Conservation (phyloP, 1,140 invertebrate genomes). For the Elysia chlorotica region DNA sequence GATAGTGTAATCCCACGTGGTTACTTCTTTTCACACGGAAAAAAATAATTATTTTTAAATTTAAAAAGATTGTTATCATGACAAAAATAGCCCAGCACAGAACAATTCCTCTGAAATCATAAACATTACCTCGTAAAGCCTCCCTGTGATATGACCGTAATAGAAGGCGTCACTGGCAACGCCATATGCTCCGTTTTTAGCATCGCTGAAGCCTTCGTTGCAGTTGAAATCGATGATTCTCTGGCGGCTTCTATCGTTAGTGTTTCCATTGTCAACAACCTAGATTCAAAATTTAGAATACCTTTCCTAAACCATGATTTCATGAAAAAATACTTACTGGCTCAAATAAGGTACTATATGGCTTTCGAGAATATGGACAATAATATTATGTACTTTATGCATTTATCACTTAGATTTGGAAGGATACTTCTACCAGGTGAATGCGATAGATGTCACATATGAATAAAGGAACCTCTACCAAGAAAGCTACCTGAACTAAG, state of each 20-base stretch:
- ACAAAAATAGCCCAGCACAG: background rate
- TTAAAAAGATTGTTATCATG: background rate
- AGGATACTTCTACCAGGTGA: too few relatives aligned
- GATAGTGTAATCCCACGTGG: too few relatives aligned
- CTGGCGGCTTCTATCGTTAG: background rate
- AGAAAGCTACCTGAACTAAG: too few relatives aligned
- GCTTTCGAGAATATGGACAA: background rate
- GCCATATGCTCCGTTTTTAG: slow-evolving; percentile 35
- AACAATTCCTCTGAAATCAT: background rate
- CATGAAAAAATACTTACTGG: background rate
- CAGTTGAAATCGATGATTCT: background rate
- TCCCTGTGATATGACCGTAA: slow-evolving; percentile 21
- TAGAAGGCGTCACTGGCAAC: slow-evolving; percentile 36
- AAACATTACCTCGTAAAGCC: slow-evolving; percentile 25
- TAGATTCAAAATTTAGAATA: background rate
- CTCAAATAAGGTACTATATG: background rate
- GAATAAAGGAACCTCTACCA: too few relatives aligned
- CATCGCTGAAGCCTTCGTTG: slow-evolving; percentile 6
- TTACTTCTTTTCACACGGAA: too few relatives aligned
- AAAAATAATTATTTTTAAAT: too few relatives aligned
- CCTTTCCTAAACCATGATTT: too few relatives aligned
- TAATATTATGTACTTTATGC: background rate
- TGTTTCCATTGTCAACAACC: background rate
- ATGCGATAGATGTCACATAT: too few relatives aligned
- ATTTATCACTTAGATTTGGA: background rate